phyloP scores from a whole-genome alignment of 2,888 invertebrate species.

The Allacma fusca region DNA sequence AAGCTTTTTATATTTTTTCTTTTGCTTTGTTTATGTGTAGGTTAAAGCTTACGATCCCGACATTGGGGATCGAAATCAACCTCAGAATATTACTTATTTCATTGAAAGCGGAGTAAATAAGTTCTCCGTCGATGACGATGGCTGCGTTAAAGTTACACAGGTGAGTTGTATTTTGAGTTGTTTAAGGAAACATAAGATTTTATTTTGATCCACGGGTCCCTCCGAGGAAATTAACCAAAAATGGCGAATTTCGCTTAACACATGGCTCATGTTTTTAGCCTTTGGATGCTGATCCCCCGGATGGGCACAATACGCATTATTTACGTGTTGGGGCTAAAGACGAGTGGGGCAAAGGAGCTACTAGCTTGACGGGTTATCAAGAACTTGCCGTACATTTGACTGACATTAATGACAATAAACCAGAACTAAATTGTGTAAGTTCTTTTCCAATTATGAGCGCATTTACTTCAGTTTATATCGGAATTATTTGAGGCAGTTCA shows the following conservation, averaged over 20 bases:
- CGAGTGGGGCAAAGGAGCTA: constrained; percentile 71
- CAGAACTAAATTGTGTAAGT: constrained; percentile 79
- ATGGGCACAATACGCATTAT: constrained; percentile 83
- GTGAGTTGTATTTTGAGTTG: constrained; percentile 55
- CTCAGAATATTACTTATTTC: constrained; percentile 80
- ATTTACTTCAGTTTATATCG: not conserved
- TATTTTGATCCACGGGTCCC: too few relatives aligned
- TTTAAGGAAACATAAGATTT: too few relatives aligned
- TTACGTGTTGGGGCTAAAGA: constrained; percentile 76
- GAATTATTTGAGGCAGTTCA: too few relatives aligned
- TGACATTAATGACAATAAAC: constrained; percentile 95
- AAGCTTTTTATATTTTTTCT: not conserved
- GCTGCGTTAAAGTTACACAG: constrained; percentile 73
- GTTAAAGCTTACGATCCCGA: constrained; percentile 85
- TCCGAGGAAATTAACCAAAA: too few relatives aligned
- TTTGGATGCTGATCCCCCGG: constrained; percentile 87
- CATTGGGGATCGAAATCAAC: constrained; percentile 76
- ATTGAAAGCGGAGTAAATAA: constrained; percentile 78
- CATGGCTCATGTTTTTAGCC: constrained; percentile 69
- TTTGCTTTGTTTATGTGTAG: too few relatives aligned
- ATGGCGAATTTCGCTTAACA: not conserved
- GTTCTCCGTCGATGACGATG: constrained; percentile 75
- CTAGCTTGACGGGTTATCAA: constrained; percentile 71
- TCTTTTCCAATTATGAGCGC: not conserved
- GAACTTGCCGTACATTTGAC: constrained; percentile 72